These are phyloP conservation scores for Synchiropus splendidus DNA, from an alignment of 2,113 vertebrate genomes.

Conservation along the genomic window DNA sequence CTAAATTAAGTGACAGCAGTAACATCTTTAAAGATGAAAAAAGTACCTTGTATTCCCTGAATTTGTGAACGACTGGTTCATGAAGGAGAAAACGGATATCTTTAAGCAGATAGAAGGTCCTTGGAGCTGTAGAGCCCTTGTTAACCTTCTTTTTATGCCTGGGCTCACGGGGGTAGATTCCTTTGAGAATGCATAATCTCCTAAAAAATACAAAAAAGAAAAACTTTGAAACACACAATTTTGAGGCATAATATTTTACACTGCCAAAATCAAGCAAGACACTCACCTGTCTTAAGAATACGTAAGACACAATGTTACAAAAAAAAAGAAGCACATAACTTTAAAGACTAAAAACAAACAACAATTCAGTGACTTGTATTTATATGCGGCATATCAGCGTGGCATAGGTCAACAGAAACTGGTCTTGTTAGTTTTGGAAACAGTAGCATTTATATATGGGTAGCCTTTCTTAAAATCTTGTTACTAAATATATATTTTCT, in stretches of 20 bases:
- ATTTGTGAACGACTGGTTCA: conserved; percentile 88
- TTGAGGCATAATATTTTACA: too few relatives aligned
- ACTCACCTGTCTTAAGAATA: too few relatives aligned
- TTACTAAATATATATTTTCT: too few relatives aligned
- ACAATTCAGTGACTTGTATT: too few relatives aligned
- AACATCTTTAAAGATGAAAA: too few relatives aligned
- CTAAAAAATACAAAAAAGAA: conserved; percentile 48
- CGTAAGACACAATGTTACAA: background rate
- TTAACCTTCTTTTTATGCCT: conserved; percentile 98
- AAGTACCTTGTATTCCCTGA: conserved; percentile 89
- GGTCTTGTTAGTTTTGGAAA: too few relatives aligned
- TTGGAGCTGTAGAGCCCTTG: conserved; percentile 83
- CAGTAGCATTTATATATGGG: too few relatives aligned
- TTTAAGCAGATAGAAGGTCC: conserved; percentile 92
- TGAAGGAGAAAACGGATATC: conserved; percentile 94
- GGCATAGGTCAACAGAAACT: too few relatives aligned
- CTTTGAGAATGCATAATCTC: conserved; percentile 92
- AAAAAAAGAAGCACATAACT: background rate
- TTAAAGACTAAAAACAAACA: background rate
- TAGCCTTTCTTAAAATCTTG: too few relatives aligned
- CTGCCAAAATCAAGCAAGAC: too few relatives aligned
- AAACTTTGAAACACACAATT: background rate
- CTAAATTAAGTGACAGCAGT: too few relatives aligned
- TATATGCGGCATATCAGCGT: too few relatives aligned
- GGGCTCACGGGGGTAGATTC: conserved; percentile 94